Conservation (phyloP, 2,113 vertebrate species). For the Furnarius figulus region DNA sequence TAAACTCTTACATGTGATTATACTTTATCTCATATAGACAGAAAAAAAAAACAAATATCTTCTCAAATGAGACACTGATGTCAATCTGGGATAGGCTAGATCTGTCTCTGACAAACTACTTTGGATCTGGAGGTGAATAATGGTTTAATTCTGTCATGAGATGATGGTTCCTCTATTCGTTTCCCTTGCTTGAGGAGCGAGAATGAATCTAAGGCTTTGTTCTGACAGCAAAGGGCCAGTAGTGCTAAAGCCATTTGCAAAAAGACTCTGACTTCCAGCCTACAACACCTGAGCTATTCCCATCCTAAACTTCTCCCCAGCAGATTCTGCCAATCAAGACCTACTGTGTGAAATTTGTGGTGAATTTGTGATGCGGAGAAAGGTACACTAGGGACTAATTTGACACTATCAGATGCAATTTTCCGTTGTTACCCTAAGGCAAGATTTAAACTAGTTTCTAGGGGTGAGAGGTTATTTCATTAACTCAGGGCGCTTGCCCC, state of each 20-base stretch:
- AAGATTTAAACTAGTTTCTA: constrained; percentile 69
- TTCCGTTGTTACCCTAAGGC: constrained; percentile 61
- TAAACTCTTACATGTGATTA: not conserved
- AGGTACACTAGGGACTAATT: constrained; percentile 64
- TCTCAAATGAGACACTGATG: not conserved
- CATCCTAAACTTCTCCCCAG: not conserved
- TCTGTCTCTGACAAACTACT: not conserved
- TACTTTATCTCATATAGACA: not conserved
- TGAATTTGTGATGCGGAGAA: constrained; percentile 44
- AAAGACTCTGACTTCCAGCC: not conserved
- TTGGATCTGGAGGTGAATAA: not conserved
- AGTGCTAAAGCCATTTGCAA: not conserved
- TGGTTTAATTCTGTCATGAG: not conserved
- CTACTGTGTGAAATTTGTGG: constrained; percentile 13
- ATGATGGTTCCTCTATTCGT: not conserved
- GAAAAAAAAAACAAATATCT: not conserved
- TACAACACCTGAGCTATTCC: not conserved
- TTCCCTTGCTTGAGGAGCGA: not conserved
- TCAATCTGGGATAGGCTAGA: not conserved
- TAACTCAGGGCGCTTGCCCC: not conserved
- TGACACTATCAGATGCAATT: constrained; percentile 64
- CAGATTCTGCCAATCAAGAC: constrained; percentile 44
- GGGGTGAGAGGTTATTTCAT: constrained; percentile 62
- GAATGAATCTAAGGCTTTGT: not conserved
- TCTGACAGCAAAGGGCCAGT: not conserved